phyloP scores from a whole-genome alignment of 2,113 vertebrate species.

The Microcebus lehilahytsara region DNA sequence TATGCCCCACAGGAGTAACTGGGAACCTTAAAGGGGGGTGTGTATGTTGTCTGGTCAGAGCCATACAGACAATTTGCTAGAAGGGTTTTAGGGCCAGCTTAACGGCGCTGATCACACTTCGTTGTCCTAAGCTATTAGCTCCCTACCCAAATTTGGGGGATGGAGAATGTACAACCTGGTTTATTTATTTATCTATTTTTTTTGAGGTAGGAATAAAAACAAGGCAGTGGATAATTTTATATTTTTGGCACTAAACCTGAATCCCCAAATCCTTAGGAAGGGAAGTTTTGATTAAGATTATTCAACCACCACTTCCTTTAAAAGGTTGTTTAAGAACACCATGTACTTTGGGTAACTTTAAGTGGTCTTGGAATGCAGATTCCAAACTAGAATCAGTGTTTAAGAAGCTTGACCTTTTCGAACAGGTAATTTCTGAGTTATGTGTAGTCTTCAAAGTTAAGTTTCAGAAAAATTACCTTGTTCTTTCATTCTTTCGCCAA shows the following conservation, averaged over 20 bases:
- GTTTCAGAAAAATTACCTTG: slow-evolving; percentile 35
- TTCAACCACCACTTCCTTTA: background rate
- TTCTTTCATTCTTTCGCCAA: background rate
- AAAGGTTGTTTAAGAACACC: slow-evolving; percentile 50
- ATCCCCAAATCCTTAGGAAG: background rate
- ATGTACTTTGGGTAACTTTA: slow-evolving; percentile 7
- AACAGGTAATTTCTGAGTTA: slow-evolving; percentile 20
- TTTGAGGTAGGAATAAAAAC: background rate
- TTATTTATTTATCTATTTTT: background rate
- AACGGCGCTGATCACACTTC: background rate
- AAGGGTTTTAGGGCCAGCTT: background rate
- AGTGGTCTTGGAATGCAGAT: slow-evolving; percentile 56
- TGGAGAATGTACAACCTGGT: background rate
- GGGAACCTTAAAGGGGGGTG: background rate
- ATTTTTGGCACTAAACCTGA: background rate
- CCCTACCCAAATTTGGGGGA: background rate
- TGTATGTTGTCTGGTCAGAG: background rate
- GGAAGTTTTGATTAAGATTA: background rate
- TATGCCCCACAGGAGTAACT: background rate
- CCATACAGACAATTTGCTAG: background rate
- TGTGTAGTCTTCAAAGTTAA: slow-evolving; percentile 4
- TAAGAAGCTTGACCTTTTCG: slow-evolving; percentile 55
- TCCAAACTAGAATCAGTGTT: background rate
- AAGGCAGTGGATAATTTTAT: background rate
- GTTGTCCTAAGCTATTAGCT: background rate